These are phyloP conservation scores for Cecidostiba fungosa DNA, from an alignment of 2,888 invertebrate species.

Conservation along the genomic window DNA sequence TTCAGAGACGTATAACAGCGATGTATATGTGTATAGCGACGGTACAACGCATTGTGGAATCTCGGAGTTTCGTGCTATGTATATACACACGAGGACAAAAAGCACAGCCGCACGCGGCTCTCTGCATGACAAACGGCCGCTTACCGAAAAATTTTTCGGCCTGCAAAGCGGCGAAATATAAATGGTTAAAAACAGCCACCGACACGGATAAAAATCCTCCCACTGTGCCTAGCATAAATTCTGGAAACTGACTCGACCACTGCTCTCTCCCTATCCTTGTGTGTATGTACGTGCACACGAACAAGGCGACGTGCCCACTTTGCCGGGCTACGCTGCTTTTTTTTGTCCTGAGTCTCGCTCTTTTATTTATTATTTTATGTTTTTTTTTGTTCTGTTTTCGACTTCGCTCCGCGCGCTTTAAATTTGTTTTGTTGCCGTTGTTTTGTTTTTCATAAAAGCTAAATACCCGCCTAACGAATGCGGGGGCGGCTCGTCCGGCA, in stretches of 20 bases:
- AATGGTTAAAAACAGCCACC: constrained; percentile 59
- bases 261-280: background rate
- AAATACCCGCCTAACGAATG: constrained; percentile 73
- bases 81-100: background rate
- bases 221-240: constrained; percentile 59
- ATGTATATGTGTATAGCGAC: background rate
- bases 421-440: constrained; percentile 56
- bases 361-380: constrained; percentile 13
- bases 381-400: too few relatives aligned
- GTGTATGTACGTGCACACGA: constrained; percentile 19
- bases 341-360: background rate
- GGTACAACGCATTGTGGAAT: constrained; percentile 29
- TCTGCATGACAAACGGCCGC: constrained; percentile 59
- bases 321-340: background rate
- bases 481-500: constrained; percentile 68
- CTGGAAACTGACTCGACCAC: constrained; percentile 62
- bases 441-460: constrained; percentile 59
- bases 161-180: constrained; percentile 46
- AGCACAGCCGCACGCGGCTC: background rate
- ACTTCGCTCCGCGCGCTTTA: background rate
- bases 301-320: constrained; percentile 37
- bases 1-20: background rate
- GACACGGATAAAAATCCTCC: constrained; percentile 61
- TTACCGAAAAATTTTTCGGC: constrained; percentile 59
- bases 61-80: constrained; percentile 43